Percentiles rank a stretch among this genome's conserved stretches.
Conservation (phyloP, 2,113 vertebrate genomes). For the Bombycilla garrulus region DNA sequence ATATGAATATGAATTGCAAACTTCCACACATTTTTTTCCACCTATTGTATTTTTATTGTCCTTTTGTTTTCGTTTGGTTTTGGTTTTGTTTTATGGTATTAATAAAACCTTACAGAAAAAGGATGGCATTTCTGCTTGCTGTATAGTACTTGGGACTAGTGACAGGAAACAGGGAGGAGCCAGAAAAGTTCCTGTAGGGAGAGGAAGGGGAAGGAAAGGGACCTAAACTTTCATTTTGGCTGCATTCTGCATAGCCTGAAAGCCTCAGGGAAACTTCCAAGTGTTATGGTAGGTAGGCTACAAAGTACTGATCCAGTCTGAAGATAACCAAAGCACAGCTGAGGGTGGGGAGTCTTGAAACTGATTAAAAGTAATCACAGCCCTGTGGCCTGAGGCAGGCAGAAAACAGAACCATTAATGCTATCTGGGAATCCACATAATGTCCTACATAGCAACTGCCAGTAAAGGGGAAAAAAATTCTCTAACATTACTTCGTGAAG, state of each 20-base stretch:
- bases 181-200: background rate
- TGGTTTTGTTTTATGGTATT: background rate
- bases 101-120: background rate
- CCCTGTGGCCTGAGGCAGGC: slow-evolving; percentile 41
- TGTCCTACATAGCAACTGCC: slow-evolving; percentile 57
- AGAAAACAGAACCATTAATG: slow-evolving; percentile 54
- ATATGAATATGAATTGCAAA: background rate
- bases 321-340: slow-evolving; percentile 43
- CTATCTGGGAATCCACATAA: slow-evolving; percentile 43
- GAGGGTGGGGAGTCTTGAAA: slow-evolving; percentile 60
- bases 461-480: slow-evolving; percentile 11
- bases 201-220: background rate
- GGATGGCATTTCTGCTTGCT: background rate
- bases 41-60: background rate
- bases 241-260: slow-evolving; percentile 22
- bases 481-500: background rate
- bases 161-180: background rate
- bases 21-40: background rate
- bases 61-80: background rate
- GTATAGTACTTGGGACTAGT: background rate
- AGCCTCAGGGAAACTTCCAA: slow-evolving; percentile 37
- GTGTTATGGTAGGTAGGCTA: background rate
- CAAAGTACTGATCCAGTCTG: slow-evolving; percentile 42
- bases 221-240: slow-evolving; percentile 39
- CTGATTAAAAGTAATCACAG: slow-evolving; percentile 64